Base-by-base conservation (phyloP, 2,888 invertebrate species). In the Dicyrtoma fusca region DNA sequence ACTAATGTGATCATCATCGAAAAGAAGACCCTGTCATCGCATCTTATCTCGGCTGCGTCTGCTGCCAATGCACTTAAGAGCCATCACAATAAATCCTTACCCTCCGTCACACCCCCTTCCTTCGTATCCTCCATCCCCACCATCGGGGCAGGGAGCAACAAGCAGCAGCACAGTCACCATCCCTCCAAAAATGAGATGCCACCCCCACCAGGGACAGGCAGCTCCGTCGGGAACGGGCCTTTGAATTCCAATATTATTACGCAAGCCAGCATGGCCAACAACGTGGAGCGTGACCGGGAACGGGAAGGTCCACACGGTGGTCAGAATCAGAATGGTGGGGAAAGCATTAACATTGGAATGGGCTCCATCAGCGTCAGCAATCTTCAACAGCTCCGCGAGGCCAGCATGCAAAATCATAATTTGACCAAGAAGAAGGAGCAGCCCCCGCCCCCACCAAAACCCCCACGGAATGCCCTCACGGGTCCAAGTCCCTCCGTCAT, bases 381-480 rank as follows among this genome's bases (percentile, higher is more conserved):
- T 53, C 34, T 66, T 53, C 17, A 66, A 66, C 42, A 34, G 8
- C 8, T 34, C n/a, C 66, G 13, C 53, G 66, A 53, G 53, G 42
- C n/a, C 25, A 53, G 11, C 53, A 66, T 17, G 19, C 34, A 34
- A 34, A 34, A 34, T 34, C 34, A 34, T 8, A 26, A 49, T n/a
- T 42, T 47, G 75, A 74, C 5, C 34, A 34, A 34, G 34, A 34
- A 34, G 34, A 77, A 77, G 62, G 77, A 78, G 57, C 73, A 69
- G 25, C 76, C 77, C 21, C 76, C 79, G 51, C 80, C 79, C 11
- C 81, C 81, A 45, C 81, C 81, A 6, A 81, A 81, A 65, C 81
- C 81, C 14, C 81, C 80, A 21, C 69, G 80, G 57, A 77, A 77
- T 69, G 72, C 71, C 14, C 57, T 62, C 49, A 74, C 59, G 23